phyloP scores from a whole-genome alignment of 2,113 vertebrate genomes.

The Illadopsis cleaveri region DNA sequence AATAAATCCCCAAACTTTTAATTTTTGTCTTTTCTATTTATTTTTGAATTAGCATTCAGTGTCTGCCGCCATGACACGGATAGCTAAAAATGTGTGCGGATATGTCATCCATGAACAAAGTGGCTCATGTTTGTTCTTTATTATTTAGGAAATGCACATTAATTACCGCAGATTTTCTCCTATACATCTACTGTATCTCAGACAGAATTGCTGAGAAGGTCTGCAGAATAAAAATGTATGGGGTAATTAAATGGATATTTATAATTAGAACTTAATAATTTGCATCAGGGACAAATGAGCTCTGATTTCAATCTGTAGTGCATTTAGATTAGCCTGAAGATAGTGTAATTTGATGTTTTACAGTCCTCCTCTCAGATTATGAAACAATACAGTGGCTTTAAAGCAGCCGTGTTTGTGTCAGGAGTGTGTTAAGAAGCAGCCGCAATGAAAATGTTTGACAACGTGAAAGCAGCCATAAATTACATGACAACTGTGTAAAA shows the following conservation, averaged over 20 bases:
- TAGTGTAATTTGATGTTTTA: slow-evolving; percentile 79
- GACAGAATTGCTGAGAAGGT: slow-evolving; percentile 76
- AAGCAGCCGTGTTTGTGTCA: slow-evolving; percentile 68
- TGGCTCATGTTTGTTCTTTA: slow-evolving; percentile 71
- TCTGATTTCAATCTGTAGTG: slow-evolving; percentile 81
- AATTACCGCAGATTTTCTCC: slow-evolving; percentile 75
- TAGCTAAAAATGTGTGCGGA: slow-evolving; percentile 43
- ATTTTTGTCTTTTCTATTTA: neutral
- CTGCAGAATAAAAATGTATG: slow-evolving; percentile 79
- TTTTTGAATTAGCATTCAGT: slow-evolving; percentile 48
- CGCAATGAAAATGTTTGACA: slow-evolving; percentile 82
- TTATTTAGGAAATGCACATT: slow-evolving; percentile 75
- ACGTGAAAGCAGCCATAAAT: slow-evolving; percentile 82
- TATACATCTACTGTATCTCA: slow-evolving; percentile 58
- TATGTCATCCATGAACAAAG: slow-evolving; percentile 67
- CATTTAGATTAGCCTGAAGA: slow-evolving; percentile 81
- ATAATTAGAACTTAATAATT: slow-evolving; percentile 89
- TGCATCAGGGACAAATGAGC: slow-evolving; percentile 83
- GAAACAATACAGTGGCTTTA: slow-evolving; percentile 75
- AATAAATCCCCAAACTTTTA: neutral
- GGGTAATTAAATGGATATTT: slow-evolving; percentile 84
- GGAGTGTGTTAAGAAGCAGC: slow-evolving; percentile 67
- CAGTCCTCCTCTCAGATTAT: slow-evolving; percentile 80
- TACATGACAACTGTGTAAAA: slow-evolving; percentile 82
- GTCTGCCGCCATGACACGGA: neutral